Evolutionary conservation across 2,888 invertebrate genomes (phyloP).

Genomic region (Athetis lepigone): DNA sequence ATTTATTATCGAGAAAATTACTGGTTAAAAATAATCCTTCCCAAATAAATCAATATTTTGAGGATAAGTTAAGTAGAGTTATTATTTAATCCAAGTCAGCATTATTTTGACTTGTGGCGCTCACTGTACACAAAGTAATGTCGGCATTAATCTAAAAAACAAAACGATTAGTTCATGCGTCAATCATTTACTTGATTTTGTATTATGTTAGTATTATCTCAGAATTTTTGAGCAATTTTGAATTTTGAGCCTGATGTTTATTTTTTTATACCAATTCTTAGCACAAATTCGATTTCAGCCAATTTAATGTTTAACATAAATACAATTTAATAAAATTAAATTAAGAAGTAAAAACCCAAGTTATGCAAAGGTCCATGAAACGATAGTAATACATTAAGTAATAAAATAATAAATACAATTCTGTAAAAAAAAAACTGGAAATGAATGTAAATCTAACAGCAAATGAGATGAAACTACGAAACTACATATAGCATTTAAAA

Average conservation of each 20-base stretch:
- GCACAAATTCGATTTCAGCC: constrained; percentile 41
- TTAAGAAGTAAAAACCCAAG: background rate
- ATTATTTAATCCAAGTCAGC: constrained; percentile 42
- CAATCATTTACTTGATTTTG: constrained; percentile 31
- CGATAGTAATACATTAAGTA: background rate
- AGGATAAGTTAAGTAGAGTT: constrained; percentile 40
- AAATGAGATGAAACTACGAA: constrained; percentile 50
- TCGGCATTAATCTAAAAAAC: constrained; percentile 56
- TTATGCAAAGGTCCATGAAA: background rate
- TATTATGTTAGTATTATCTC: constrained; percentile 47
- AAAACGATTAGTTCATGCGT: constrained; percentile 57
- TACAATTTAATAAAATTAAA: background rate
- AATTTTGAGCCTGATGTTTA: constrained; percentile 16
- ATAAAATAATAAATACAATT: background rate
- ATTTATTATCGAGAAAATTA: too few species aligned
- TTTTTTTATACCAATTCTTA: constrained; percentile 13
- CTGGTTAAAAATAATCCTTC: too few species aligned
- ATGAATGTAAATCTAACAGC: constrained; percentile 27
- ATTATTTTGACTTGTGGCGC: constrained; percentile 43
- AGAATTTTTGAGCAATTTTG: constrained; percentile 35
- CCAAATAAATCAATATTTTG: too few species aligned
- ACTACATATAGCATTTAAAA: constrained; percentile 31
- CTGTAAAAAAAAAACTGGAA: background rate
- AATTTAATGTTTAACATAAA: constrained; percentile 50
- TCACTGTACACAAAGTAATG: constrained; percentile 56